phyloP scores from a whole-genome alignment of 2,113 vertebrate genomes.

The Podiceps cristatus region DNA sequence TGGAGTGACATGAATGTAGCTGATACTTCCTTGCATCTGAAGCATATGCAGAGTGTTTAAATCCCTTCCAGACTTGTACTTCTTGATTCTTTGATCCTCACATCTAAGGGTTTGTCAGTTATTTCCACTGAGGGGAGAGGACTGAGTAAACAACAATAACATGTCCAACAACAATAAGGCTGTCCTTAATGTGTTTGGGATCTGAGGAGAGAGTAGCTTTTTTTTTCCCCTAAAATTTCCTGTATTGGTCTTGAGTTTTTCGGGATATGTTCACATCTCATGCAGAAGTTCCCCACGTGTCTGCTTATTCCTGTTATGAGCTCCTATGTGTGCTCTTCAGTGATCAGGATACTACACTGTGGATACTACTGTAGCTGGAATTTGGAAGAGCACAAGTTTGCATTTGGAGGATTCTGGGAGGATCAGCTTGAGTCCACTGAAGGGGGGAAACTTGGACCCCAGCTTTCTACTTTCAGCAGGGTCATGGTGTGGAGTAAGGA shows the following conservation, averaged over 20 bases:
- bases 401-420: background rate
- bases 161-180: too few species aligned
- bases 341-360: background rate
- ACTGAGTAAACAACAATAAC: too few species aligned
- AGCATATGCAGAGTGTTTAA: background rate
- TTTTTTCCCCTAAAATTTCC: too few species aligned
- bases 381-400: background rate
- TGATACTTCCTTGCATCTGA: background rate
- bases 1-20: background rate
- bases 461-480: background rate
- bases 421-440: background rate
- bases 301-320: background rate
- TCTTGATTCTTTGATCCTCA: background rate
- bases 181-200: background rate
- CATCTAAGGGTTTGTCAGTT: background rate
- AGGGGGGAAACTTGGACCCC: background rate
- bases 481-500: background rate
- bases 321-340: background rate
- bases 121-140: background rate
- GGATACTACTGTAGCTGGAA: background rate
- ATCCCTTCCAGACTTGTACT: background rate
- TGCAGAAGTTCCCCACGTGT: background rate
- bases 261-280: background rate
- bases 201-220: background rate
- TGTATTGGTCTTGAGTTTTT: background rate